Conservation (phyloP, 2,888 invertebrate genomes). For the Eilema caniola region DNA sequence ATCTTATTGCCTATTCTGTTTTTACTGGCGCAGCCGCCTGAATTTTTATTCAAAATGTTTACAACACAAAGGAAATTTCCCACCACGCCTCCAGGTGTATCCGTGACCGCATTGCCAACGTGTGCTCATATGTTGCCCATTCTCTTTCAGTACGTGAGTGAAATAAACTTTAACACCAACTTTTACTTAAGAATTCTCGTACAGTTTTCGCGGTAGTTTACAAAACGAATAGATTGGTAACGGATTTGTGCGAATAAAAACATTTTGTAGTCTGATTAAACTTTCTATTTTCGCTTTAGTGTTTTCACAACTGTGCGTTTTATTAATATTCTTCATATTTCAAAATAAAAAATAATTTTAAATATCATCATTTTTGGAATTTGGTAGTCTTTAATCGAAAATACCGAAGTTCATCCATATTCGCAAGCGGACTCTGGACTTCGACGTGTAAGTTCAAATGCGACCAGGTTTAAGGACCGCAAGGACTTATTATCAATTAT, state of each 20-base stretch:
- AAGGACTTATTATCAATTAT: too few species aligned
- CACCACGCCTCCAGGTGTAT: constrained; percentile 70
- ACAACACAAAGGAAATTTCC: constrained; percentile 64
- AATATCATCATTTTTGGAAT: too few species aligned
- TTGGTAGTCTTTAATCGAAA: too few species aligned
- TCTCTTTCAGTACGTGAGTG: constrained; percentile 70
- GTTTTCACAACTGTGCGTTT: background rate
- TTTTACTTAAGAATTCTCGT: constrained; percentile 66
- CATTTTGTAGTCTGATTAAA: constrained; percentile 23
- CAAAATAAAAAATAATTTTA: too few species aligned
- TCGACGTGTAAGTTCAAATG: too few species aligned
- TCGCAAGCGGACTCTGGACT: too few species aligned
- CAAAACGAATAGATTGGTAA: constrained; percentile 62
- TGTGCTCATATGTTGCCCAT: constrained; percentile 78
- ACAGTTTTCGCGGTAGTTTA: constrained; percentile 48
- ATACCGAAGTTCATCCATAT: too few species aligned
- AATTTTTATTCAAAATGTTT: constrained; percentile 49
- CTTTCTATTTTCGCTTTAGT: background rate
- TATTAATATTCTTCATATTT: too few species aligned
- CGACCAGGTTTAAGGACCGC: too few species aligned
- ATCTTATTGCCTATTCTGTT: background rate
- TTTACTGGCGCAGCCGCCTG: background rate
- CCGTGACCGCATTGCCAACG: constrained; percentile 78
- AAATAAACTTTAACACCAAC: constrained; percentile 68
- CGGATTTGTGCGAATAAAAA: constrained; percentile 55